These are phyloP conservation scores for Anhinga anhinga DNA, from an alignment of 2,113 vertebrate genomes.

Conservation along the genomic window DNA sequence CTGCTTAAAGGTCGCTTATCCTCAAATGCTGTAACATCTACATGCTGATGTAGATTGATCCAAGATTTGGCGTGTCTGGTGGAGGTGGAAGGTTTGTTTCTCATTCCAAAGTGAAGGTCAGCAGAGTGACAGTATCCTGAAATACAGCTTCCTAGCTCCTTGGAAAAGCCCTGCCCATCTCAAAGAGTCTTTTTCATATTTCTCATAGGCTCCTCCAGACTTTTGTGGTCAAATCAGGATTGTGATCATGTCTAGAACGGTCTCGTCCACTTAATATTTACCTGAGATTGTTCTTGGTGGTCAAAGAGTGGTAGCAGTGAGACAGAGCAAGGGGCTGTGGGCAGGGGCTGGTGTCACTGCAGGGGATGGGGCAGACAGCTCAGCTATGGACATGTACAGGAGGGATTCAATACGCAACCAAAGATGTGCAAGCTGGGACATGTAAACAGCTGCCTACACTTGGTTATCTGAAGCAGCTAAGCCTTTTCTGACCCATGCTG, in stretches of 20 bases:
- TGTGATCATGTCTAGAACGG: not conserved
- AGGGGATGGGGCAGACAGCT: not conserved
- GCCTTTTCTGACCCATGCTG: not conserved
- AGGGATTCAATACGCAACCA: accelerated
- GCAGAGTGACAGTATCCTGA: not conserved
- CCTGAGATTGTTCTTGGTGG: not conserved
- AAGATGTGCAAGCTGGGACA: not conserved
- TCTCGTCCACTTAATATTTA: not conserved
- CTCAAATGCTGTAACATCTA: not conserved
- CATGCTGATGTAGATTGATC: not conserved
- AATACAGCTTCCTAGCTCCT: not conserved
- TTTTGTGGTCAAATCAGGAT: not conserved
- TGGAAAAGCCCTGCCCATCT: not conserved
- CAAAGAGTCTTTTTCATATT: not conserved
- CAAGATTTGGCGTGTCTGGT: not conserved
- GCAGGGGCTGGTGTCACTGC: not conserved
- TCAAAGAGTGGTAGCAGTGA: not conserved
- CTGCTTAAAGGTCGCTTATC: conserved; percentile 23
- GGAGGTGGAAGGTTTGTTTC: not conserved
- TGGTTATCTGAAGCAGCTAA: not conserved
- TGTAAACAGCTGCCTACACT: not conserved
- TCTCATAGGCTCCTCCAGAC: not conserved
- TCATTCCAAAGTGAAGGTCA: not conserved
- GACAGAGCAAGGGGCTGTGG: not conserved
- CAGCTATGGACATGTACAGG: not conserved